A percentile compares a stretch with the other conserved stretches of the same genome.
These are phyloP conservation scores for Ianthella basta DNA, from an alignment of 37 sponge, comb jelly and placozoan genomes.

Conservation along the genomic window DNA sequence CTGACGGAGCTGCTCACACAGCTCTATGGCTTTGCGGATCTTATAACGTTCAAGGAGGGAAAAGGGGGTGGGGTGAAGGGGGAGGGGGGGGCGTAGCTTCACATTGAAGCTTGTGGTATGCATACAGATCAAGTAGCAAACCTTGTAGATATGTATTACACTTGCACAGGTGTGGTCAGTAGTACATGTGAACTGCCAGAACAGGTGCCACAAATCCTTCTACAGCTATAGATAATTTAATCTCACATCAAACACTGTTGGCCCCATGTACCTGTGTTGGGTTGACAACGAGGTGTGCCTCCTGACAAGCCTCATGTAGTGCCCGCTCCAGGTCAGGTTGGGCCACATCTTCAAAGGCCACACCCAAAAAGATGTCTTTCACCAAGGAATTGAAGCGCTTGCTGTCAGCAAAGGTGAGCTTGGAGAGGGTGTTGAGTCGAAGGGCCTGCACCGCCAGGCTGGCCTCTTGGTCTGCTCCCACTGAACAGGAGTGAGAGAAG, in stretches of 20 bases:
- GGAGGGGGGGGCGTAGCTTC: no score
- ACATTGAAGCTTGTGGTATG: no score
- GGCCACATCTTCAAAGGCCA: conserved; percentile 76
- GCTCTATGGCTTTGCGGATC: conserved; percentile 83
- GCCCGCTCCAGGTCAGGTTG: conserved; percentile 60
- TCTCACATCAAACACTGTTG: no score
- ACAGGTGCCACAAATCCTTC: no score
- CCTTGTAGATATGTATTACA: not conserved
- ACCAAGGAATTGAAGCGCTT: conserved; percentile 88
- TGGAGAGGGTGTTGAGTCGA: conserved; percentile 96
- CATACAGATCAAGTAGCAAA: no score
- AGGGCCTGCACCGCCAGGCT: conserved; percentile 86
- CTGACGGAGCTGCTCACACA: conserved; percentile 90
- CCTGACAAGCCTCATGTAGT: conserved; percentile 71
- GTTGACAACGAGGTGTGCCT: conserved; percentile 67
- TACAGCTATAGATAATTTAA: no score
- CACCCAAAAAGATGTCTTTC: conserved; percentile 86
- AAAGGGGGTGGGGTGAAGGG: no score
- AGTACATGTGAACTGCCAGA: no score
- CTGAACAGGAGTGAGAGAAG: conserved; percentile 5
- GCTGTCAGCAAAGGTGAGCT: conserved; percentile 94
- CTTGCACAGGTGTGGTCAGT: not conserved
- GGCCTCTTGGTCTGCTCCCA: conserved; percentile 42
- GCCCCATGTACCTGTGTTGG: conserved; percentile 74
- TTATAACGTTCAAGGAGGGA: not conserved